Evolutionary conservation across 2,888 invertebrate genomes (phyloP), one percentile per base, ranked within the genome.

Genomic region (Hermaeophaga mercurialis): DNA sequence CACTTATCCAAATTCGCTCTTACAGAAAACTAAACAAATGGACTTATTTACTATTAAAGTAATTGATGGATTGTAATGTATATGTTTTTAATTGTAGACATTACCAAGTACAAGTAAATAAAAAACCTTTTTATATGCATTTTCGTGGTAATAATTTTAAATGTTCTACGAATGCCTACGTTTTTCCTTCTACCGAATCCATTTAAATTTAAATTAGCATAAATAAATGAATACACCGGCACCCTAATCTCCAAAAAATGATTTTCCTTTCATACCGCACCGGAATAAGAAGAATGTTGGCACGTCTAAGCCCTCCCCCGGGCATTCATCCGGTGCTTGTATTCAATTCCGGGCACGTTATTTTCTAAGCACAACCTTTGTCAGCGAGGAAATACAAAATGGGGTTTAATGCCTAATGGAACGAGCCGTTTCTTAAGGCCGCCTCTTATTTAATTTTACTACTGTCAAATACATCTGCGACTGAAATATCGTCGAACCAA

Each of bases 381-480:
- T 66, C 64, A 62, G 66, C 60, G 58, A 59, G 64, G 65, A 66
- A 66, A 69, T 62, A 65, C 66, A 66, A 68, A 69, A 69, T 67
- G 67, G 67, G 64, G 67, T 62, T 65, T 61, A 63, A 64, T 63
- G 66, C 62, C 55, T 61, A 63, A 63, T 61, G 66, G 67, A 63
- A 66, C 63, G 64, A 64, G 64, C 68, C 62, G 57, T 63, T 67
- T 67, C 67, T 67, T 67, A 68, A 68, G 67, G 68, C 68, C 63
- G 59, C 60, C 63, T 68, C 70, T 67, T 64, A 69, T 70, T 71
- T 70, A 70, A 71, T 72, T 72, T 69, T 69, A 65, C 69, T 62
- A 64, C 68, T 71, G 72, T 71, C 72, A 72, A 69, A 70, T 65
- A 66, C 72, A 72, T 67, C 69, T 70, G 70, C 62, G 68, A 58